Conservation (phyloP, 2,797 vertebrate species). For the Centropyge bicolor region DNA sequence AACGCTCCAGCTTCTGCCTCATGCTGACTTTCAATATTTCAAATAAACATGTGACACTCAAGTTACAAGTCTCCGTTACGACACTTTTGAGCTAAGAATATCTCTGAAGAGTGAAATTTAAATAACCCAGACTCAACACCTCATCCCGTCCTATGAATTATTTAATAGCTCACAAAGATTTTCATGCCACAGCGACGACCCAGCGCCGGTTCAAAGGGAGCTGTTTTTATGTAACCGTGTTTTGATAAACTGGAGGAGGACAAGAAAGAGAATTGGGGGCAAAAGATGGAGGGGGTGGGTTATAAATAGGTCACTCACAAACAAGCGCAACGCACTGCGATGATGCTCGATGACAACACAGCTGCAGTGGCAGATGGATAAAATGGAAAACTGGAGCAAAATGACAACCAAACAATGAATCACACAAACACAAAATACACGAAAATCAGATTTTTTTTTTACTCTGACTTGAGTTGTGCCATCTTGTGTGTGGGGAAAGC, state of each 20-base stretch:
- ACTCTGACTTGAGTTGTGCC: neutral
- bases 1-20: neutral
- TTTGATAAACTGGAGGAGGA: slow-evolving; percentile 71
- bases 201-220: slow-evolving; percentile 33
- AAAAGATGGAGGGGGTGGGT: slow-evolving; percentile 70
- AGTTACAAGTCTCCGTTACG: neutral
- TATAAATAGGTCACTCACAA: slow-evolving; percentile 84
- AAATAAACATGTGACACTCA: slow-evolving; percentile 1
- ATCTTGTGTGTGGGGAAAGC: neutral
- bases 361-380: slow-evolving; percentile 83
- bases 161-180: slow-evolving; percentile 54
- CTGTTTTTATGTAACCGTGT: slow-evolving; percentile 63
- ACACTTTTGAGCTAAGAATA: slow-evolving; percentile 51
- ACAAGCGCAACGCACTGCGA: slow-evolving; percentile 63
- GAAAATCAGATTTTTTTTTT: neutral
- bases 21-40: neutral
- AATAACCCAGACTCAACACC: slow-evolving; percentile 51
- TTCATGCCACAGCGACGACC: slow-evolving; percentile 31
- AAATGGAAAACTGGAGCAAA: slow-evolving; percentile 76
- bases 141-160: slow-evolving; percentile 58
- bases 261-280: slow-evolving; percentile 71
- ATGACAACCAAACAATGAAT: slow-evolving; percentile 69
- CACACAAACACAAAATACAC: slow-evolving; percentile 13
- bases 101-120: slow-evolving; percentile 34
- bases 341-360: slow-evolving; percentile 80